Percentiles rank a stretch among this genome's conserved stretches.
phyloP scores from a whole-genome alignment of 2,113 vertebrate genomes.

The Nothocercus julius region DNA sequence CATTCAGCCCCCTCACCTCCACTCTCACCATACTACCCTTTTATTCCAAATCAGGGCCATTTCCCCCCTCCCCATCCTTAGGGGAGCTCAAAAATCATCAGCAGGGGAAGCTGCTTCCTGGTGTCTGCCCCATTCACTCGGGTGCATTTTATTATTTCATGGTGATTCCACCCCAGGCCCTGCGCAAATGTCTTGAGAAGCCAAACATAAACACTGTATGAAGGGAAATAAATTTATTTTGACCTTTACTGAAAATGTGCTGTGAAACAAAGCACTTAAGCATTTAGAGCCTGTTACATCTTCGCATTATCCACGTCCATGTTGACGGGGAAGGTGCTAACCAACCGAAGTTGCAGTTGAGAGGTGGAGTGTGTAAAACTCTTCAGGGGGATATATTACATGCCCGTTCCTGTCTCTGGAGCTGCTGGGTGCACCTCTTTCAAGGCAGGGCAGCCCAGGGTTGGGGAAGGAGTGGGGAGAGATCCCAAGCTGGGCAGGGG shows the following conservation, averaged over 20 bases:
- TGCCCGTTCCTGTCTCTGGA: background rate
- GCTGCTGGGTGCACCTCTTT: background rate
- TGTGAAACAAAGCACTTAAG: conserved; percentile 81
- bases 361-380: conserved; percentile 64
- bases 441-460: background rate
- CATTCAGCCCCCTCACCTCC: background rate
- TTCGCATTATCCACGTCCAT: conserved; percentile 69
- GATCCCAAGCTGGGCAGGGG: background rate
- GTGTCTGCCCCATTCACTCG: background rate
- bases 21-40: background rate
- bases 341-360: conserved; percentile 56
- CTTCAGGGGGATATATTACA: conserved; percentile 59
- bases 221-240: conserved; percentile 78
- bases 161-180: conserved; percentile 34
- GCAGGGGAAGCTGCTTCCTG: background rate
- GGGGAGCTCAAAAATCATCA: background rate
- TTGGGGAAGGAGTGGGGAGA: background rate
- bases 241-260: conserved; percentile 80
- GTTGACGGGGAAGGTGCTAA: conserved; percentile 70
- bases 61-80: fast-evolving
- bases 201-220: conserved; percentile 68
- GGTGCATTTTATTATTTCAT: conserved; percentile 34
- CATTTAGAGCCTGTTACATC: conserved; percentile 76
- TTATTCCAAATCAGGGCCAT: background rate
- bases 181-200: conserved; percentile 14